Evolutionary conservation across 2,888 invertebrate species (phyloP), one percentile per base, ranked within the genome.

Genomic region (Prosopocoilus inquinatus): DNA sequence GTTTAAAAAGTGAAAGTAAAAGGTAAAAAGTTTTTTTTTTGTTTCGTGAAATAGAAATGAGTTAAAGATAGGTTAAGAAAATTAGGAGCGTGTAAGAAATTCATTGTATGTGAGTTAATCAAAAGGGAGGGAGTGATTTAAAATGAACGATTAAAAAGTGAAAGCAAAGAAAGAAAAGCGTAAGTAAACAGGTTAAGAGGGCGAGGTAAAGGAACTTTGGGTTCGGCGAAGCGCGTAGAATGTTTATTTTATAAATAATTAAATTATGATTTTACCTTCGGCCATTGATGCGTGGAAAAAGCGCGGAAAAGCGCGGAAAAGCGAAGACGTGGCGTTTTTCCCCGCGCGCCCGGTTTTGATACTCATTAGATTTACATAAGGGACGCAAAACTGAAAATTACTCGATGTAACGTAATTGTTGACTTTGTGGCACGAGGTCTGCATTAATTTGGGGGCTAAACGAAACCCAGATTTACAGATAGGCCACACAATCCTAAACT

Each of bases 381-480:
- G 35, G 47, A 35, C 12, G 16, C 41, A 9, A 41, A 41, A 41
- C 41, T 52, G 52, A 36, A 47, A 53, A 53, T 53, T 46, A 54
- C 55, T 57, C 51, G 51, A 53, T 59, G 64, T 64, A 60, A 60
- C 61, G 63, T 64, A 65, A 66, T 63, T 67, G 67, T 69, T 67
- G 66, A 67, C 67, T 67, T 64, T 66, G 62, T 61, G 67, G 57
- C 63, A 63, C 68, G 61, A 64, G 64, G 67, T 64, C 66, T 68
- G 69, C 69, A 72, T 70, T 72, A 71, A 71, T 72, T 68, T 67
- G 58, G 59, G 61, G 62, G 70, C 68, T 71, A 67, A 70, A 67
- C 67, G 66, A 64, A 69, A 66, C 67, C 64, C 61, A 69, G 72
- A 73, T 73, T 67, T 67, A 62, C 64, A 68, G 73, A 73, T 73